phyloP scores from a whole-genome alignment of 1,140 invertebrate genomes.

The Dreissena polymorpha region DNA sequence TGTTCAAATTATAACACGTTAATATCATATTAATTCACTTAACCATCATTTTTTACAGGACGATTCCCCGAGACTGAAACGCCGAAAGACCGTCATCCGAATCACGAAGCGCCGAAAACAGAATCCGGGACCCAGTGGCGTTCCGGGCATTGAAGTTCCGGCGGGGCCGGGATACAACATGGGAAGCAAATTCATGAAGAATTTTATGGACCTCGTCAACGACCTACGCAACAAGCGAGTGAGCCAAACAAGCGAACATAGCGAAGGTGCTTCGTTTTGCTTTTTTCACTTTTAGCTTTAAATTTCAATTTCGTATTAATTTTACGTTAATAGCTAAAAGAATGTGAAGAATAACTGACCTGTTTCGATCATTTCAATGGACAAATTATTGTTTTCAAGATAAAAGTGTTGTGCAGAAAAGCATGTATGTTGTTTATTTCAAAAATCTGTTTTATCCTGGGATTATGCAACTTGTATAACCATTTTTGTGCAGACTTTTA shows the following conservation, averaged over 20 bases:
- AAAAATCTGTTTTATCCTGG: no score
- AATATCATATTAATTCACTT: background rate
- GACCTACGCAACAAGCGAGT: conserved; percentile 65
- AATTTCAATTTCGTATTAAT: no score
- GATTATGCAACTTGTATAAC: no score
- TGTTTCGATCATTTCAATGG: no score
- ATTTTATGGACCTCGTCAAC: conserved; percentile 71
- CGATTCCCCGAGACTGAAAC: conserved; percentile 67
- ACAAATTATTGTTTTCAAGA: no score
- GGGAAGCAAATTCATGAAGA: conserved; percentile 69
- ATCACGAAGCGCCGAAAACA: conserved; percentile 51
- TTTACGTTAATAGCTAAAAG: no score
- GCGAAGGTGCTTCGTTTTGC: conserved; percentile 4
- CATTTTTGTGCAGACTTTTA: no score
- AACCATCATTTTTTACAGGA: conserved; percentile 45
- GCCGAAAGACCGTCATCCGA: conserved; percentile 66
- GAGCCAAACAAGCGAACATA: conserved; percentile 43
- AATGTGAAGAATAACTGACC: no score
- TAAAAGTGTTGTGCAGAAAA: no score
- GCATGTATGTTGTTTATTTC: no score
- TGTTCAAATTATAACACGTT: no score
- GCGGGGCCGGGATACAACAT: conserved; percentile 62
- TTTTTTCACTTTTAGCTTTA: no score
- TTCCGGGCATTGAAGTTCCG: conserved; percentile 14
- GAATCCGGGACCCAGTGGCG: conserved; percentile 45